A percentile compares a stretch with the other conserved stretches of the same genome.
Conservation (phyloP, 1,140 invertebrate species). For the Drosophila ohnishii region DNA sequence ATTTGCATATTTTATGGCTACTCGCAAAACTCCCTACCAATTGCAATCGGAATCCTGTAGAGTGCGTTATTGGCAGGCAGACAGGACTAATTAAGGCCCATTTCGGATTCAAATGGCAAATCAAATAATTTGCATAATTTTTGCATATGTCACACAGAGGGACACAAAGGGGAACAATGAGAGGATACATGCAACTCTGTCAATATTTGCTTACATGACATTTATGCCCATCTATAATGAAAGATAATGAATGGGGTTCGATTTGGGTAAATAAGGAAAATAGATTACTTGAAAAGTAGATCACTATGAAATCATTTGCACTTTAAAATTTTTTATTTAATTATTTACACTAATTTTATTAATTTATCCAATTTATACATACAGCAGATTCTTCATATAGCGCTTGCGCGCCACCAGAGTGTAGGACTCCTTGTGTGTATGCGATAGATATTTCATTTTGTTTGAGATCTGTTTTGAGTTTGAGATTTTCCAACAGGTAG, state of each 20-base stretch:
- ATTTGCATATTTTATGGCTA: conserved; percentile 73
- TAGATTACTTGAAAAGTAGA: conserved; percentile 3
- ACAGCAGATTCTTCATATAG: conserved; percentile 84
- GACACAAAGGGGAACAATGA: conserved; percentile 24
- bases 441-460: conserved; percentile 84
- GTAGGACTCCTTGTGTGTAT: conserved; percentile 84
- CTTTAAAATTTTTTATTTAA: conserved; percentile 14
- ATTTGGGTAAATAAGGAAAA: conserved; percentile 6
- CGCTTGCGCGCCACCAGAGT: conserved; percentile 84
- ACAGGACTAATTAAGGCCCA: conserved; percentile 65
- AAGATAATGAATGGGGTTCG: conserved; percentile 16
- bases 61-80: conserved; percentile 44
- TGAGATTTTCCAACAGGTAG: conserved; percentile 48
- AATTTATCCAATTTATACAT: conserved; percentile 55
- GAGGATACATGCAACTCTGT: conserved; percentile 11
- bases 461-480: conserved; percentile 41
- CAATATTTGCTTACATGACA: conserved; percentile 50
- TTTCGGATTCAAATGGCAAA: conserved; percentile 55
- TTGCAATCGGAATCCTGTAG: conserved; percentile 22
- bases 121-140: conserved; percentile 75
- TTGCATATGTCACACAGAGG: conserved; percentile 63
- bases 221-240: conserved; percentile 24
- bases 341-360: background rate
- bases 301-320: background rate
- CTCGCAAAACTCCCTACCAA: conserved; percentile 35